Conservation (phyloP, 2,113 vertebrate species). For the Bettongia penicillata region DNA sequence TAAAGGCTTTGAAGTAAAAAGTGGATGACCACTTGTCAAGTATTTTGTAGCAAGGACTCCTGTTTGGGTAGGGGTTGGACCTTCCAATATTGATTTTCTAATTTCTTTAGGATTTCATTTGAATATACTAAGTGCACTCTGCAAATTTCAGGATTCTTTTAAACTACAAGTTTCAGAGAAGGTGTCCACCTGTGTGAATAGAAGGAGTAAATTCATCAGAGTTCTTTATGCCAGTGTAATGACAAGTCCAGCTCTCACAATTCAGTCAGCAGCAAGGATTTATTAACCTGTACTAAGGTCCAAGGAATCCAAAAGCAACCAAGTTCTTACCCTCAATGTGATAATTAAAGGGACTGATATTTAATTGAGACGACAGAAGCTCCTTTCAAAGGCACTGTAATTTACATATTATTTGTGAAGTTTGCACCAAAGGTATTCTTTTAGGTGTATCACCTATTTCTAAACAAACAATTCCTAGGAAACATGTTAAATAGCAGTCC, state of each 20-base stretch:
- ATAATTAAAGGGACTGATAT: not conserved
- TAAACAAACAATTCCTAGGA: not conserved
- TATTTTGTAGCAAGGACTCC: not conserved
- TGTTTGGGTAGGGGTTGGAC: not conserved
- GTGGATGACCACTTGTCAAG: not conserved
- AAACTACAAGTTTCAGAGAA: not conserved
- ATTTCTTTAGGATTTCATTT: not conserved
- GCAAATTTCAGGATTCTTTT: not conserved
- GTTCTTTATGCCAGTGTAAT: not conserved
- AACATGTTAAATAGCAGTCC: not conserved
- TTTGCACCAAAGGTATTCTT: not conserved
- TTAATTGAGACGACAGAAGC: not conserved
- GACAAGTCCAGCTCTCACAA: no score
- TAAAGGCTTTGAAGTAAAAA: not conserved
- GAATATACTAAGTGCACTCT: not conserved
- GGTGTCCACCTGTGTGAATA: not conserved
- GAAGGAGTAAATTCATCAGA: not conserved
- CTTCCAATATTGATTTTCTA: not conserved
- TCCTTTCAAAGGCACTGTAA: not conserved
- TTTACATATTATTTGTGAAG: not conserved
- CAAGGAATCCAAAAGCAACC: not conserved
- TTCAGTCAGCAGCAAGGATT: no score
- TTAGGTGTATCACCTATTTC: not conserved
- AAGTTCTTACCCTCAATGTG: not conserved
- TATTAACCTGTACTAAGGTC: no score